Conservation (phyloP, 2,888 invertebrate genomes). For the Pollenia griseotomentosa region DNA sequence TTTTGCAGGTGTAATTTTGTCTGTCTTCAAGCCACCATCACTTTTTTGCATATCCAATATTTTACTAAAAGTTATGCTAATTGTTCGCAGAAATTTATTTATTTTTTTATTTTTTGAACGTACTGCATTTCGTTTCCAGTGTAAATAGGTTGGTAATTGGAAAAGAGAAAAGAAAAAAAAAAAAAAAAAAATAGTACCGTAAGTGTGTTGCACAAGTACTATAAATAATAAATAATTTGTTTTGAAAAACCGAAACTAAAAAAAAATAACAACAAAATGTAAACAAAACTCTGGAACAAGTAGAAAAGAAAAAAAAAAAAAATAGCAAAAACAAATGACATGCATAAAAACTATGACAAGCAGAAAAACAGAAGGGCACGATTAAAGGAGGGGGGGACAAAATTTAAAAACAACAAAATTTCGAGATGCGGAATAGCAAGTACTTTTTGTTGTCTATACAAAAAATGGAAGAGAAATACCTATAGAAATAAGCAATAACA, state of each 20-base stretch:
- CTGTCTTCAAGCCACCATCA: too few species aligned
- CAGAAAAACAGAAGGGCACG: background rate
- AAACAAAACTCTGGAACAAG: slow-evolving; percentile 25
- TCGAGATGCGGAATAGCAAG: background rate
- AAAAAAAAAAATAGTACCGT: background rate
- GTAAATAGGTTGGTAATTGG: background rate
- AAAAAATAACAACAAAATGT: slow-evolving; percentile 7
- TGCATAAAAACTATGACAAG: background rate
- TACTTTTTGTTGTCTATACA: background rate
- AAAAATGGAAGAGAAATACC: background rate
- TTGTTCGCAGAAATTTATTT: too few species aligned
- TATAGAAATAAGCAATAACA: background rate
- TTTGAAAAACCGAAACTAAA: slow-evolving; percentile 5
- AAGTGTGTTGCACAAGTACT: slow-evolving; percentile 23
- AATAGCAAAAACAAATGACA: slow-evolving; percentile 6
- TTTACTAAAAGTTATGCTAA: too few species aligned
- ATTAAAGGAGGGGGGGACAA: background rate
- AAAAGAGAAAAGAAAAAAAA: background rate
- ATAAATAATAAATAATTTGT: slow-evolving; percentile 39
- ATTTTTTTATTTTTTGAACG: too few species aligned
- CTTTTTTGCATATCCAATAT: too few species aligned
- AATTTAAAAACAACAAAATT: background rate
- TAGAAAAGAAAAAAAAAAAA: background rate
- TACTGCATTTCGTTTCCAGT: slow-evolving; percentile 5
- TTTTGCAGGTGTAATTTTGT: too few species aligned